Base-by-base conservation (phyloP, 1,140 invertebrate genomes). In the Aphis craccivora region DNA sequence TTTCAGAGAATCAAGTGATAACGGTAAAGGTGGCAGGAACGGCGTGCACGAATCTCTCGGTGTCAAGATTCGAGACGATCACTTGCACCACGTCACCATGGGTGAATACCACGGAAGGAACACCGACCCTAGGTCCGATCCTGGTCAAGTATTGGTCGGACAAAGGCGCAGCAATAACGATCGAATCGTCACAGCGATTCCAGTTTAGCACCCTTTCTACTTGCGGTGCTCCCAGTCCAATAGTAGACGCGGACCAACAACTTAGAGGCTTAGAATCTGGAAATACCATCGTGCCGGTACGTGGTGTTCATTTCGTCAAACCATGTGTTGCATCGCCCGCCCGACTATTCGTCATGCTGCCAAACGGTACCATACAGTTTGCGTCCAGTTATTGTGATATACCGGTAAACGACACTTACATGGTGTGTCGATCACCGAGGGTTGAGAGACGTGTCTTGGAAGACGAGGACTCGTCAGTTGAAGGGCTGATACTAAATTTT, bases 291-390 rank as follows among this genome's bases (percentile, higher is more conserved):
- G 84, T 86, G 14, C 25, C 25, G 25, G 43, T 86, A 0, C 43
- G 43, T 6, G 84, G 84, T 6, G 4, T 0, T 6, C 43, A 86
- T 45, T 86, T 86, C 6, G 11, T 76, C 5, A n/a, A 76, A 76
- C 23, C 86, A 20, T 88, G 86, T 6, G 30, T 94, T 94, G 94
- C 25, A 95, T 90, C 48, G 35, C 88, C 48, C 35, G 30, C 84
- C 93, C 92, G 25, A 94, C 94, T 93, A 93, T 76, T 25, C 43
- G 43, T 45, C 11, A 25, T 45, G 9, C 30, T n/a, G 14, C 40
- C 11, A 1, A 8, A 86, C 25, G 84, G 43, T 43, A 18, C 40
- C 23, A 40, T 25, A 11, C 14, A 43, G 11, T 86, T 30, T 2
- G 25, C 84, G 2, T 8, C 37, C 23, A 11, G 9, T 43, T 5